These are phyloP conservation scores for Tupaia tana DNA, from an alignment of 2,113 vertebrate genomes.

Conservation along the genomic window DNA sequence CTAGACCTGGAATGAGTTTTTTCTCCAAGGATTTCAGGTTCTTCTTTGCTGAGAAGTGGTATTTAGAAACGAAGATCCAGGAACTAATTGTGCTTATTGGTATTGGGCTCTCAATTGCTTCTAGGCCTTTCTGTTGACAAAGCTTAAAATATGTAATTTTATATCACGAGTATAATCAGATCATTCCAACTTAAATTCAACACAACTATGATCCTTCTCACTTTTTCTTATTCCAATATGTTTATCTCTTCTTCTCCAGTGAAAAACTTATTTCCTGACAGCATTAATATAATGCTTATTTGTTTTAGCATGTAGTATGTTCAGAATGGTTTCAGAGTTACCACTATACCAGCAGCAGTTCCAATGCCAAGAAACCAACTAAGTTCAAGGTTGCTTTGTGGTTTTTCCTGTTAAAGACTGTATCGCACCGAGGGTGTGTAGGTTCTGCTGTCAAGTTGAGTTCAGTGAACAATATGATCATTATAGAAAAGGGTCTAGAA, in stretches of 20 bases:
- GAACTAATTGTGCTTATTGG: not conserved
- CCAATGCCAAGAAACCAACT: not conserved
- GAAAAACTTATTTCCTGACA: not conserved
- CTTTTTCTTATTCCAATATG: not conserved
- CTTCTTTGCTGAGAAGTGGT: not conserved
- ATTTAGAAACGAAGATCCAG: not conserved
- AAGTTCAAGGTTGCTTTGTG: not conserved
- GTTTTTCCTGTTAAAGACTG: not conserved
- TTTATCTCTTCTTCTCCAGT: not conserved
- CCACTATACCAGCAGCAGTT: not conserved
- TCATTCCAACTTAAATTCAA: not conserved
- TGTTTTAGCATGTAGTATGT: not conserved
- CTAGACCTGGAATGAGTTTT: not conserved
- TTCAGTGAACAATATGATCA: not conserved
- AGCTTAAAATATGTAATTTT: not conserved
- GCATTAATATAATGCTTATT: not conserved
- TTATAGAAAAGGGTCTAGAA: not conserved
- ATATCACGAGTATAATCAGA: not conserved
- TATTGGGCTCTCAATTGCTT: not conserved
- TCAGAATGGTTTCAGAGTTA: not conserved
- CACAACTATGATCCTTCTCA: too few relatives aligned
- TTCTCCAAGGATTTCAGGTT: not conserved
- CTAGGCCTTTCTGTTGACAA: not conserved
- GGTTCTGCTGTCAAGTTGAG: not conserved
- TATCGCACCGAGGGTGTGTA: rapidly evolving